A percentile compares a stretch with the other conserved stretches of the same genome.
Conservation (phyloP, 2,797 vertebrate species). For the Acomys russatus region DNA sequence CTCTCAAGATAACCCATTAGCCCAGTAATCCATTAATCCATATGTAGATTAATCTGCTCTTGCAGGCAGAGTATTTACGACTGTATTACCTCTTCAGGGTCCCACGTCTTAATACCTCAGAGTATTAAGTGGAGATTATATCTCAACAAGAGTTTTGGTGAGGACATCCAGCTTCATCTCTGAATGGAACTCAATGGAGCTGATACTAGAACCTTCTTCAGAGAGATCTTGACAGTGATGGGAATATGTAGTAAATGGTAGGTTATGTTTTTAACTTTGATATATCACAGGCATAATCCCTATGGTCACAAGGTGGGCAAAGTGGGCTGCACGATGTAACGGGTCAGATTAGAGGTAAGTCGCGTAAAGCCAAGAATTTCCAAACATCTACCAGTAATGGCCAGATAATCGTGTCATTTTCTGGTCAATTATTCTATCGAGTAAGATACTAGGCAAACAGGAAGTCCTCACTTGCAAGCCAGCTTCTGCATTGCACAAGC, state of each 20-base stretch:
- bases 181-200: background rate
- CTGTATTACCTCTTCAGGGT: background rate
- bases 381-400: background rate
- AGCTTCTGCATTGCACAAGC: background rate
- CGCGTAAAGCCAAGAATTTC: background rate
- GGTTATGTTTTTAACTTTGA: background rate
- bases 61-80: background rate
- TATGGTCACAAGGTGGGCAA: background rate
- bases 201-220: background rate
- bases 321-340: background rate
- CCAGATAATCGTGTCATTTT: background rate
- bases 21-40: background rate
- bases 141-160: conserved; percentile 8
- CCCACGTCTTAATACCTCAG: background rate
- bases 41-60: background rate
- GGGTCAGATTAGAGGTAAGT: background rate
- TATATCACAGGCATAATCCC: background rate
- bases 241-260: background rate
- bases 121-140: background rate
- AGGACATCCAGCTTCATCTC: background rate
- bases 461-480: background rate
- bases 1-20: background rate
- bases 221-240: background rate
- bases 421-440: background rate
- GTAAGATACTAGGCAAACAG: background rate